phyloP scores from a whole-genome alignment of 2,888 invertebrate species.

The Serripes groenlandicus region DNA sequence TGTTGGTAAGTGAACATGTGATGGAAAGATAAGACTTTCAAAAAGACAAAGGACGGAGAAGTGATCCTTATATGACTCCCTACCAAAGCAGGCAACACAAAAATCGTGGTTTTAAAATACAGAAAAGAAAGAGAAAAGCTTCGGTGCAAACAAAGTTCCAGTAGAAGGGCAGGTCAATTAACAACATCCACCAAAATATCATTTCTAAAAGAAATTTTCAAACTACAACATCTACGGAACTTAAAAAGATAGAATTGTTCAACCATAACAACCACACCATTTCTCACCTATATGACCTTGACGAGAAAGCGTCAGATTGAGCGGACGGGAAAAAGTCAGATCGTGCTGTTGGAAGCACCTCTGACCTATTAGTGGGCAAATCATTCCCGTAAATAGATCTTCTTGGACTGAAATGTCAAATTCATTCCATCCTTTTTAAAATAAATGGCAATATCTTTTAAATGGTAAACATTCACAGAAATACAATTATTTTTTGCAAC shows the following conservation, averaged over 20 bases:
- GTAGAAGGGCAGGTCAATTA: background rate
- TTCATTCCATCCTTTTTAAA: background rate
- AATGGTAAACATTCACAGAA: background rate
- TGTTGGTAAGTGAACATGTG: too few species aligned
- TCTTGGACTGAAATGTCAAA: constrained; percentile 9
- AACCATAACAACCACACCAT: constrained; percentile 20
- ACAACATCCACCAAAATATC: background rate
- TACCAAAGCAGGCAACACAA: too few species aligned
- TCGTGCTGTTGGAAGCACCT: constrained; percentile 25
- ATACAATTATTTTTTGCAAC: background rate
- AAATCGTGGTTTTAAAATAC: too few species aligned
- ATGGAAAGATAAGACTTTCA: too few species aligned
- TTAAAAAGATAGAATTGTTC: background rate
- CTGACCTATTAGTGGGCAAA: constrained; percentile 9
- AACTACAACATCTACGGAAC: constrained; percentile 2
- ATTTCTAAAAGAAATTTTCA: background rate
- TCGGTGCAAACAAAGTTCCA: too few species aligned
- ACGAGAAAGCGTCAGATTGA: constrained; percentile 23
- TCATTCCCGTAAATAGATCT: background rate
- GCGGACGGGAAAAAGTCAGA: constrained; percentile 37
- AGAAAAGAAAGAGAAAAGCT: too few species aligned
- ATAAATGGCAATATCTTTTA: background rate
- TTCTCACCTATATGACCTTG: constrained; percentile 48
- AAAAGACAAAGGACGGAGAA: too few species aligned
- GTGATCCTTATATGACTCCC: too few species aligned